These are phyloP conservation scores for Microtus richardsoni DNA, from an alignment of 2,113 vertebrate genomes.

Conservation along the genomic window DNA sequence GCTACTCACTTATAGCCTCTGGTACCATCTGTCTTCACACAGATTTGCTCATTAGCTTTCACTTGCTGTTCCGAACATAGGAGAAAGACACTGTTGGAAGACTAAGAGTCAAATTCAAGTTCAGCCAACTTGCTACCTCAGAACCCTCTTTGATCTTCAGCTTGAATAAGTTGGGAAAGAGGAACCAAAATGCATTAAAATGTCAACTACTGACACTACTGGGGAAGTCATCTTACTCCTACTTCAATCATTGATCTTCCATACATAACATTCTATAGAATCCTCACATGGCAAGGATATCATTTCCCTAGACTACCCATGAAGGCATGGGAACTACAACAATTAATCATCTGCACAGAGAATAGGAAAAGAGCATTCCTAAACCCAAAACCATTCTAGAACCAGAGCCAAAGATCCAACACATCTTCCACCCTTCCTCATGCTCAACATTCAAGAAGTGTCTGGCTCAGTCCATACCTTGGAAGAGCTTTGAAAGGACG, in stretches of 20 bases:
- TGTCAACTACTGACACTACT: background rate
- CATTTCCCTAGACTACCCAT: background rate
- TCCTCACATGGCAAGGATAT: background rate
- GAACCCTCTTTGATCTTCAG: background rate
- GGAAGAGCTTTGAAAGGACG: background rate
- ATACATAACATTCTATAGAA: background rate
- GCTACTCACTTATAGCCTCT: rapidly evolving
- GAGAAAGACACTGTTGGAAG: background rate
- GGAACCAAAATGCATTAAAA: background rate
- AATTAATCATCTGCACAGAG: background rate
- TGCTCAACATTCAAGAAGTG: rapidly evolving
- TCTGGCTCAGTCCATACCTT: rapidly evolving
- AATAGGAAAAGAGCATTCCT: background rate
- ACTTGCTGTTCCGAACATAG: background rate
- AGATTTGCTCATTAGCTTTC: background rate
- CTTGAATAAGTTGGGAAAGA: background rate
- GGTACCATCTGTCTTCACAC: too few species aligned
- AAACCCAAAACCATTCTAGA: background rate
- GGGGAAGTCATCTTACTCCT: background rate
- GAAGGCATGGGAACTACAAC: background rate
- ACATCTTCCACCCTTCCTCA: background rate
- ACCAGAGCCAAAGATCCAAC: background rate
- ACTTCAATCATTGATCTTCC: background rate
- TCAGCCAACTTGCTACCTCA: background rate
- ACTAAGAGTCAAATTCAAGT: background rate